Base-by-base conservation (phyloP, 2,888 invertebrate genomes). In the Scaptomyza polygonia region DNA sequence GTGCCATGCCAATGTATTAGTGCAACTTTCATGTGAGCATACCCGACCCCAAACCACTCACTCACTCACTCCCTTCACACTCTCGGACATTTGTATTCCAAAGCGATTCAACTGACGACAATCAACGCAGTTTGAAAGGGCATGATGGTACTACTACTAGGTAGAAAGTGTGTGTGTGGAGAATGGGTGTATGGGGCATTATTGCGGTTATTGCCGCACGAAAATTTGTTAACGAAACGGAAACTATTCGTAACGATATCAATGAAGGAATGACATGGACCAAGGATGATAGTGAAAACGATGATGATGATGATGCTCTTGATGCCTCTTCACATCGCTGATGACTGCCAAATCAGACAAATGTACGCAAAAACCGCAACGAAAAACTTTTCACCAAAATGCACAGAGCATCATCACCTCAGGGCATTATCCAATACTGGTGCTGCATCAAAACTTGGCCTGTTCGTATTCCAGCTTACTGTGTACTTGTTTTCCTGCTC, bases 291-390 rank as follows among this genome's bases (percentile, higher is more conserved):
- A 58, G 51, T 59, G 29, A 27, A 45, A 43, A 39, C 47, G 29
- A 39, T 30, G 54, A 30, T 55, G 29, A 39, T 30, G 54, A 30
- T 55, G 58, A 47, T 45, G 63, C 5, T 11, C 27, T 48, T 53
- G 62, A 30, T 49, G 14, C 25, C 34, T 39, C 45, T 34, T 8
- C 56, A 30, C 47, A 34, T 30, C 58, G 57, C 58, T 72, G 83
- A 84, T 78, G 85, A 68, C 76, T 86, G 85, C 76, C 79, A 81
- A 84, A 86, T 81, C 86, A 84, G 79, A 84, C 85, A 84, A 83
- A 84, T 83, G 77, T 81, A 80, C 83, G 83, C 86, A 79, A 77
- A 77, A 86, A 73, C 86, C 81, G 65, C 78, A 83, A 62, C 63
- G 30, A 77, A 72, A 83, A 81, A 86, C 64, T 81, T 86, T 86